Percentiles rank a stretch among this genome's conserved stretches.
Conservation (phyloP, 23 tunicate genomes). For the Trididemnum nubilum region DNA sequence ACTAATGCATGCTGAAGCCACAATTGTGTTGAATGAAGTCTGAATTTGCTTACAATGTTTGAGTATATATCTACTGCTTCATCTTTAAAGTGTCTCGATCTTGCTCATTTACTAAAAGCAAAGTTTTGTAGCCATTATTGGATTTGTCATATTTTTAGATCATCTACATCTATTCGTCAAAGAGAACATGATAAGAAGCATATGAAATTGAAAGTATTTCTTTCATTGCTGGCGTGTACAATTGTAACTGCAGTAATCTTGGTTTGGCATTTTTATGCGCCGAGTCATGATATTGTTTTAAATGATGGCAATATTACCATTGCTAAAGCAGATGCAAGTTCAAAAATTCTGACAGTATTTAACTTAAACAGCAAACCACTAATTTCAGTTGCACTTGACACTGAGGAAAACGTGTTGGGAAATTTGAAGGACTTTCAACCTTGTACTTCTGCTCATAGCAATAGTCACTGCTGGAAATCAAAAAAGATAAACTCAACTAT, state of each 20-base stretch:
- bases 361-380: neutral
- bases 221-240: slow-evolving; percentile 8
- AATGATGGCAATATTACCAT: neutral
- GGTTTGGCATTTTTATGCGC: slow-evolving; percentile 42
- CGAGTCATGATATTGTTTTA: neutral
- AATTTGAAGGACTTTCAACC: slow-evolving; percentile 6
- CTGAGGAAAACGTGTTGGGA: slow-evolving; percentile 25
- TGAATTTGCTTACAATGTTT: too few species aligned
- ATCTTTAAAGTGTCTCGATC: too few species aligned
- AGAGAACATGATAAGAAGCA: neutral
- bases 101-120: too few species aligned
- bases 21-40: too few species aligned
- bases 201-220: slow-evolving; percentile 16
- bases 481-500: slow-evolving; percentile 9
- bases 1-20: too few species aligned
- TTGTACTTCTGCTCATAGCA: neutral
- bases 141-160: neutral
- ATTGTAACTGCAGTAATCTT: slow-evolving; percentile 15
- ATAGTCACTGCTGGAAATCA: slow-evolving; percentile 18
- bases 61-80: too few species aligned
- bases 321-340: slow-evolving; percentile 19
- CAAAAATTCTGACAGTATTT: slow-evolving; percentile 10
- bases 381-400: slow-evolving; percentile 5
- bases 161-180: neutral
- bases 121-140: too few species aligned